phyloP scores from a whole-genome alignment of 2,797 vertebrate species.

The Enteromius mattozi region DNA sequence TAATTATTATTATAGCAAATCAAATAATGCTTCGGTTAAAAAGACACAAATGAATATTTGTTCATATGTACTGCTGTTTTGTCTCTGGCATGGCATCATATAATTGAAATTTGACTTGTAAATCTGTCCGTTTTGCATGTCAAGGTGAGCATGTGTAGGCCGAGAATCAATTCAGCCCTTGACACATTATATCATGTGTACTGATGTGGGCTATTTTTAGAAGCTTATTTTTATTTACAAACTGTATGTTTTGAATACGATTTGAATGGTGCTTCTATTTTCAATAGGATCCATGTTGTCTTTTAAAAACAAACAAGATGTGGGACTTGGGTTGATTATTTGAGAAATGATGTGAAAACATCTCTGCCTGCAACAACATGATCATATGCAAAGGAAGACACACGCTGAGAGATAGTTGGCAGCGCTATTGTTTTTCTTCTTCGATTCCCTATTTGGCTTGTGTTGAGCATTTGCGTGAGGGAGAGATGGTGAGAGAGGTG shows the following conservation, averaged over 20 bases:
- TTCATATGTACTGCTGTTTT: not conserved
- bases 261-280: slow-evolving; percentile 48
- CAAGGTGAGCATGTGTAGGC: slow-evolving; percentile 4
- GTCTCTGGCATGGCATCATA: not conserved
- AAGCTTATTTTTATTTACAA: slow-evolving; percentile 40
- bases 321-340: not conserved
- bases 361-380: slow-evolving; percentile 12
- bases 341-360: slow-evolving; percentile 17
- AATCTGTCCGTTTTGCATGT: slow-evolving; percentile 42
- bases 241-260: not conserved
- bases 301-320: not conserved
- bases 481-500: slow-evolving; percentile 8
- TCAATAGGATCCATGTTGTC: not conserved
- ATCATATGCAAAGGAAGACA: slow-evolving; percentile 28
- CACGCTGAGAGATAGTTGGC: slow-evolving; percentile 23
- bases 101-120: slow-evolving; percentile 50
- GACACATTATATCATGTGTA: not conserved
- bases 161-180: not conserved
- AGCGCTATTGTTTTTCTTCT: slow-evolving; percentile 25
- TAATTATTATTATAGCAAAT: not conserved
- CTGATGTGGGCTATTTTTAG: slow-evolving; percentile 52
- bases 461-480: not conserved
- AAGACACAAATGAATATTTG: not conserved
- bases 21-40: not conserved
- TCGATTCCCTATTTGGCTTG: slow-evolving; percentile 18